A percentile compares a stretch with the other conserved stretches of the same genome.
Evolutionary conservation across 1,140 invertebrate genomes (phyloP).

Genomic region (Popillia japonica): DNA sequence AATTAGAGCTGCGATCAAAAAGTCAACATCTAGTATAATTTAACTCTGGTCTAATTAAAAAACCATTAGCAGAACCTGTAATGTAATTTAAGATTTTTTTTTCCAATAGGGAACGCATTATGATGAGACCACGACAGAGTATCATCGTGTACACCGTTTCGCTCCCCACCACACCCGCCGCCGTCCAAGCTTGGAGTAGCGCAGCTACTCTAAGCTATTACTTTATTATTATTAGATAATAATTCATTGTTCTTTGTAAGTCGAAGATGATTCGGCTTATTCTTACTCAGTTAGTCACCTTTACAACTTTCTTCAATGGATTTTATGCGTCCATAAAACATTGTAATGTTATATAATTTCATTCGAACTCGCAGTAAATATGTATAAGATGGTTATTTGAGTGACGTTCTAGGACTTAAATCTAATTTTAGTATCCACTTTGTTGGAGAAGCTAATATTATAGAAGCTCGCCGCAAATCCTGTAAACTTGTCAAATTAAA

Average conservation of each 20-base stretch:
- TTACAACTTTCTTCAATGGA: neutral
- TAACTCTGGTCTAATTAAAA: constrained; percentile 56
- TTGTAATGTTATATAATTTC: neutral
- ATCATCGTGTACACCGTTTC: neutral
- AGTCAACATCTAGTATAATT: constrained; percentile 55
- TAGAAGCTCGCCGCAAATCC: neutral
- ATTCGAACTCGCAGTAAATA: neutral
- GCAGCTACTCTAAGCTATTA: neutral
- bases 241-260: neutral
- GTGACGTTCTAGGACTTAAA: neutral
- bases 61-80: constrained; percentile 57
- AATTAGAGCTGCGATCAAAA: constrained; percentile 54
- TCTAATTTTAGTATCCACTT: neutral
- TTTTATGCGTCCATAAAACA: neutral
- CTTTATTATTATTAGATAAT: constrained; percentile 12
- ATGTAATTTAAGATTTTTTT: too few species aligned
- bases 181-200: too few species aligned
- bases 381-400: neutral
- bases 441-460: neutral
- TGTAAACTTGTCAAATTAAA: constrained; percentile 11
- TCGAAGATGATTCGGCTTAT: neutral
- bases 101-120: too few species aligned
- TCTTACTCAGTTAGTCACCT: neutral
- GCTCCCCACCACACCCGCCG: neutral
- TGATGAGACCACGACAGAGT: neutral